phyloP scores from a whole-genome alignment of 2,113 vertebrate genomes.

The Passerina amoena region DNA sequence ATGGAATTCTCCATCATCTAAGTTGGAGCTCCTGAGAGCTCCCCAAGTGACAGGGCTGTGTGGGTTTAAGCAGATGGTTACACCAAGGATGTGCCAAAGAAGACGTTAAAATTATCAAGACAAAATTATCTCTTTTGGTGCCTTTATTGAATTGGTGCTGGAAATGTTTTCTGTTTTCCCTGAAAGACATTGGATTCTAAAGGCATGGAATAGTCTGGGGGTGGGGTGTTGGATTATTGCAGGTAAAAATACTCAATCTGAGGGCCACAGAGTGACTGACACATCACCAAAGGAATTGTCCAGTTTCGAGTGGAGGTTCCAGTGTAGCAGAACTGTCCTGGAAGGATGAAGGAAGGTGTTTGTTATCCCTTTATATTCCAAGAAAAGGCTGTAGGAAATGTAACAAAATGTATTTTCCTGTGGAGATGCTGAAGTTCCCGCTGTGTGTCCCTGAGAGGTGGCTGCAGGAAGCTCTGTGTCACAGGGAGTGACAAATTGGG shows the following conservation, averaged over 20 bases:
- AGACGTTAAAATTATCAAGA: background rate
- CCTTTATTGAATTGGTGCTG: background rate
- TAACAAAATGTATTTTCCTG: background rate
- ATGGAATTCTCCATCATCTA: background rate
- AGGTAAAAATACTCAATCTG: background rate
- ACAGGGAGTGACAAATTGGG: background rate
- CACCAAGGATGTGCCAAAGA: background rate
- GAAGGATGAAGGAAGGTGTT: background rate
- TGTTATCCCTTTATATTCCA: background rate
- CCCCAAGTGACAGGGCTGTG: background rate
- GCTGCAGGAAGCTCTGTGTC: background rate
- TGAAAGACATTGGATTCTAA: background rate
- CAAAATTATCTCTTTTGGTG: background rate
- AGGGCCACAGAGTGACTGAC: background rate
- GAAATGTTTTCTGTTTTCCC: background rate
- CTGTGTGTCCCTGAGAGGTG: background rate
- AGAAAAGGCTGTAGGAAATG: background rate
- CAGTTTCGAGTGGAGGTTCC: background rate
- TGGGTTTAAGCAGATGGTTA: background rate
- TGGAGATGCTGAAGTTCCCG: background rate
- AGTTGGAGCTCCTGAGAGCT: background rate
- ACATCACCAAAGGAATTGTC: background rate
- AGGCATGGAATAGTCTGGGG: background rate
- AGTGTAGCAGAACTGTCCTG: background rate
- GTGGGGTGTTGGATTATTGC: accelerated